Percentiles rank a stretch among this genome's conserved stretches.
These are phyloP conservation scores for Threskiornis aethiopicus DNA, from an alignment of 2,797 vertebrate species.

Conservation along the genomic window DNA sequence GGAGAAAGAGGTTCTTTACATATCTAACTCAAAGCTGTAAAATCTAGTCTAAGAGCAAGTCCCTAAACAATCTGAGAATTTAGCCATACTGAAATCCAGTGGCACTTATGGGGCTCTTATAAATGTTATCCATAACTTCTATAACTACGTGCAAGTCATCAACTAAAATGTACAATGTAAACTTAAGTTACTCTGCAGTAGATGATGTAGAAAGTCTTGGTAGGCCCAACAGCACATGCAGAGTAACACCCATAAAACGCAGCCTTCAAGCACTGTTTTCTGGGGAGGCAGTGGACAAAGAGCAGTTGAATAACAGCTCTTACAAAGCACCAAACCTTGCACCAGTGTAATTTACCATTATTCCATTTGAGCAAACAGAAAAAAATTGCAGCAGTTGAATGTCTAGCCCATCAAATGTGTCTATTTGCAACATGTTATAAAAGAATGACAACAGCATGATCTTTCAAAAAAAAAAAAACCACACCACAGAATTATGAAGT, in stretches of 20 bases:
- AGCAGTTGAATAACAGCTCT: not conserved
- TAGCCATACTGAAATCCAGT: not conserved
- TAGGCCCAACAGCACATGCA: accelerated
- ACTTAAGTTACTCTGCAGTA: not conserved
- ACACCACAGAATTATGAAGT: not conserved
- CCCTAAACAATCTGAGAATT: not conserved
- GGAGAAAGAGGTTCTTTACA: not conserved
- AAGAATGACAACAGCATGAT: not conserved
- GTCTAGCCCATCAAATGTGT: accelerated
- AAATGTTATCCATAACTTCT: accelerated
- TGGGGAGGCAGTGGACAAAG: not conserved
- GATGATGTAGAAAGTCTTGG: accelerated
- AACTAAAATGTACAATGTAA: accelerated
- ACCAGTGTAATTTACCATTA: not conserved
- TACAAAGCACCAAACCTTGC: not conserved
- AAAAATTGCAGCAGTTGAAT: not conserved
- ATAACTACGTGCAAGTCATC: accelerated
- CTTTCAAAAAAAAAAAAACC: not conserved
- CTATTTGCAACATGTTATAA: not conserved
- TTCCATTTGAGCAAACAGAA: not conserved
- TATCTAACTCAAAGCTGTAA: not conserved
- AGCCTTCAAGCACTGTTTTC: not conserved
- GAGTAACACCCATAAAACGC: not conserved
- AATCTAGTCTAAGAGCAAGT: not conserved
- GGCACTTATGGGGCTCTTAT: accelerated